These are phyloP conservation scores for Astreopora myriophthalma DNA, from an alignment of 64 coral and sea anemone species.

Conservation along the genomic window DNA sequence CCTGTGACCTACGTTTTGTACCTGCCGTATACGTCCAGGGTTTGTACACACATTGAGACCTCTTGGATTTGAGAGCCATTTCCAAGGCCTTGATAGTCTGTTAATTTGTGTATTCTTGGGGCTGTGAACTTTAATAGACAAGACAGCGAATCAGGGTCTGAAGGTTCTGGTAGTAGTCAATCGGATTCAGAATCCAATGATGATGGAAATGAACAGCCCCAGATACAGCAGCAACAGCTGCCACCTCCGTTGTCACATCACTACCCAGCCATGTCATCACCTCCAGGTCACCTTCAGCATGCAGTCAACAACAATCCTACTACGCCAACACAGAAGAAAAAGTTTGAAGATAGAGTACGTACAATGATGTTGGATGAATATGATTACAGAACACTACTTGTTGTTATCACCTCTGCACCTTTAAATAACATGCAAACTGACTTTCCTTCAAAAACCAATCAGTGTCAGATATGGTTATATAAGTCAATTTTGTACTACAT, in stretches of 20 bases:
- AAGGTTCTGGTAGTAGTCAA: conserved; percentile 77
- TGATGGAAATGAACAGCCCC: conserved; percentile 42
- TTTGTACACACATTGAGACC: no score
- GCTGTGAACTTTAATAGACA: conserved; percentile 30
- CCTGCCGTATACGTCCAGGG: no score
- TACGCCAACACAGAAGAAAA: conserved; percentile 50
- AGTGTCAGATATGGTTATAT: no score
- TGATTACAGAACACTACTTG: neutral
- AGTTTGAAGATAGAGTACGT: conserved; percentile 83
- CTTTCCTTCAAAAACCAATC: no score
- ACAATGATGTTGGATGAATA: neutral
- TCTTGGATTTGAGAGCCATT: no score
- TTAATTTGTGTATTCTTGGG: neutral
- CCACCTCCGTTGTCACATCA: neutral
- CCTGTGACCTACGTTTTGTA: no score
- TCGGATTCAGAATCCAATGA: conserved; percentile 87
- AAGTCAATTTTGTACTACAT: no score
- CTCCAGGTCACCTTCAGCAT: neutral
- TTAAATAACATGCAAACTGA: no score
- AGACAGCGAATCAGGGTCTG: conserved; percentile 71
- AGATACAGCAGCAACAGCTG: neutral
- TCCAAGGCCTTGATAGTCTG: neutral
- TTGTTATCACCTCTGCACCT: neutral
- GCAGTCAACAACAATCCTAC: conserved; percentile 22
- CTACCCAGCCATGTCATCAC: conserved; percentile 33